Percentiles rank a stretch among this genome's conserved stretches.
phyloP scores from a whole-genome alignment of 1,140 invertebrate species.

The Alviniconcha marisindica region DNA sequence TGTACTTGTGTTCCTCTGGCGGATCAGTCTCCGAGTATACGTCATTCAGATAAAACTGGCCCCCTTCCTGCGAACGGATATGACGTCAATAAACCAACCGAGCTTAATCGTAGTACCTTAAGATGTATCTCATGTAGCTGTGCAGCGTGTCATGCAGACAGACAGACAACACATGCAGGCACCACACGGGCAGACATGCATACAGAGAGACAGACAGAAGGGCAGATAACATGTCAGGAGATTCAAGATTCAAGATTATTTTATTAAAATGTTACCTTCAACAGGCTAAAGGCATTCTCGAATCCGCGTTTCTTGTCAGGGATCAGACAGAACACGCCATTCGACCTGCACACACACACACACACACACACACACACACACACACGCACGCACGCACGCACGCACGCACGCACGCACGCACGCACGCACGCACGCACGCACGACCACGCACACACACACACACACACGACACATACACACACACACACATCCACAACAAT shows the following conservation, averaged over 20 bases:
- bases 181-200: background rate
- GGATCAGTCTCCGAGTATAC: conserved; percentile 40
- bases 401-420: too few species aligned
- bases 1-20: conserved; percentile 16
- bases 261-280: conserved; percentile 42
- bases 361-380: too few species aligned
- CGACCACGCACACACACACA: background rate
- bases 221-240: too few species aligned
- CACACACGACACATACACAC: background rate
- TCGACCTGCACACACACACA: conserved; percentile 30
- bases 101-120: too few species aligned
- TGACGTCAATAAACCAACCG: too few species aligned
- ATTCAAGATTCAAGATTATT: too few species aligned
- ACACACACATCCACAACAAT: too few species aligned
- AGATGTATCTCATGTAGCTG: too few species aligned
- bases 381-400: too few species aligned
- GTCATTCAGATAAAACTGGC: conserved; percentile 45
- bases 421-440: too few species aligned
- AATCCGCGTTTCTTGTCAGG: conserved; percentile 39
- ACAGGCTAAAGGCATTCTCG: background rate
- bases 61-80: conserved; percentile 37
- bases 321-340: conserved; percentile 41
- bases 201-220: background rate
- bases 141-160: too few species aligned
- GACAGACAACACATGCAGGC: too few species aligned